phyloP scores from a whole-genome alignment of 2,888 invertebrate species.

The Matsumyia berberina region DNA sequence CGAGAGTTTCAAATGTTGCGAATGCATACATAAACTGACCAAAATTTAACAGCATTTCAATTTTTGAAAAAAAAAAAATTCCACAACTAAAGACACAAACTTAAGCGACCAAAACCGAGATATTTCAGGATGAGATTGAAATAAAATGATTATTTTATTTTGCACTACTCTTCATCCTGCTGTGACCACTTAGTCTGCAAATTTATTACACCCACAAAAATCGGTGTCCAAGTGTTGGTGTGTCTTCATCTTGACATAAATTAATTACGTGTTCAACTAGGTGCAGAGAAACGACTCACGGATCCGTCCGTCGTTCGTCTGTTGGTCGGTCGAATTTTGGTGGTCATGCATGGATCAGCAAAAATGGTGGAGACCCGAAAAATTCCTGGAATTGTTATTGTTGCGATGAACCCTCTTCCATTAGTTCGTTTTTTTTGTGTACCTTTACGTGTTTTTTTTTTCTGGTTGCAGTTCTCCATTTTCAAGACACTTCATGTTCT shows the following conservation, averaged over 20 bases:
- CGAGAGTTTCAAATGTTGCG: no score
- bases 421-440: constrained; percentile 30
- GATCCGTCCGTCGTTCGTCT: constrained; percentile 23
- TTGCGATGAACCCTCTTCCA: constrained; percentile 61
- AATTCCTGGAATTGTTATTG: constrained; percentile 65
- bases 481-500: constrained; percentile 72
- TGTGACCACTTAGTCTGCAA: constrained; percentile 4
- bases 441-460: constrained; percentile 23
- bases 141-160: neutral
- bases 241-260: constrained; percentile 63
- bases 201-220: constrained; percentile 19
- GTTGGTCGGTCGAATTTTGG: constrained; percentile 26
- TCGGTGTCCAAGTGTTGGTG: neutral
- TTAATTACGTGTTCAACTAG: constrained; percentile 72
- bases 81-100: no score
- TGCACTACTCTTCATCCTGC: neutral
- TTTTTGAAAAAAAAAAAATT: no score
- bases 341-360: constrained; percentile 62
- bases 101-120: neutral
- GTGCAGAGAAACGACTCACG: constrained; percentile 54
- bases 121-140: neutral
- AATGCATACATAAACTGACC: no score
- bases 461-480: constrained; percentile 64
- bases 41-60: no score
- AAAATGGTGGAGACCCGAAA: constrained; percentile 59